Percentiles rank a stretch among this genome's conserved stretches.
phyloP scores from a whole-genome alignment of 2,797 vertebrate genomes.

The Ptychobarbus kaznakovi region DNA sequence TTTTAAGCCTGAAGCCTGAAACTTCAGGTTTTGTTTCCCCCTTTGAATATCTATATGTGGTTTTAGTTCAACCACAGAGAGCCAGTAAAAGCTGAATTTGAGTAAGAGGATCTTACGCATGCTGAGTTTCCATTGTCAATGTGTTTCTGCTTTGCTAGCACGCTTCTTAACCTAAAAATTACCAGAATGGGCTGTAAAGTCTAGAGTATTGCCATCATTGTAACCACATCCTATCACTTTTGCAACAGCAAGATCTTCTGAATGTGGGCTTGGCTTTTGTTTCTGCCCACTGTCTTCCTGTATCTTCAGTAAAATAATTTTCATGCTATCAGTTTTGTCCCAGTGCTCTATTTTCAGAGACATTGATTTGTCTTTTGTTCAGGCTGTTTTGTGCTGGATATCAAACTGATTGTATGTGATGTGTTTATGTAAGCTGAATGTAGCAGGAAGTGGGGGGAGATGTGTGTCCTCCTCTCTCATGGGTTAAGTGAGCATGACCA shows the following conservation, averaged over 20 bases:
- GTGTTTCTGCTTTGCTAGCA: slow-evolving; percentile 31
- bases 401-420: neutral
- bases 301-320: slow-evolving; percentile 4
- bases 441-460: slow-evolving; percentile 4
- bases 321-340: neutral
- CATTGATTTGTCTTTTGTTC: neutral
- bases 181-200: slow-evolving; percentile 44
- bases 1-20: neutral
- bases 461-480: slow-evolving; percentile 29
- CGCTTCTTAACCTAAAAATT: slow-evolving; percentile 44
- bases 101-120: slow-evolving; percentile 35
- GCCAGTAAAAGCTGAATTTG: neutral
- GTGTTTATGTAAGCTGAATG: slow-evolving; percentile 6
- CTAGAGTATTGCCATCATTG: slow-evolving; percentile 30
- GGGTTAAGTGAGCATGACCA: slow-evolving; percentile 47
- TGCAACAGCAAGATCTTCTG: slow-evolving; percentile 22
- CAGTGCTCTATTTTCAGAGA: neutral
- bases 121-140: slow-evolving; percentile 45
- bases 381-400: neutral
- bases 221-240: slow-evolving; percentile 60
- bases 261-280: slow-evolving; percentile 11
- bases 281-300: slow-evolving; percentile 26
- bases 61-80: neutral
- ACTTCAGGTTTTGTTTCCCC: neutral
- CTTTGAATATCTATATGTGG: neutral